A percentile compares a stretch with the other conserved stretches of the same genome.
Conservation (phyloP, 2,113 vertebrate species). For the Istiophorus platypterus region DNA sequence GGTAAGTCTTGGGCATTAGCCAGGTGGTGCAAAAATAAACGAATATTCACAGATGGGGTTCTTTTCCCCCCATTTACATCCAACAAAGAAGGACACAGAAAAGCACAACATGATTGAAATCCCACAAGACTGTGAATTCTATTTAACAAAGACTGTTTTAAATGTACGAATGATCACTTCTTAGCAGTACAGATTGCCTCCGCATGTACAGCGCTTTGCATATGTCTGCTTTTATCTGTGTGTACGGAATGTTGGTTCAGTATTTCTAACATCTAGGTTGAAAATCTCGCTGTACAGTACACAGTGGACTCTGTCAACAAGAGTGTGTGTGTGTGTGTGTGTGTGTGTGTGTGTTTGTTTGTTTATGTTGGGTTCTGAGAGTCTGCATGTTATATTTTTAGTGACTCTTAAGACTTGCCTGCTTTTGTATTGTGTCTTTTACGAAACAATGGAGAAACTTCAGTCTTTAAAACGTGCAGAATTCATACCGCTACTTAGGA, state of each 20-base stretch:
- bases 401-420: slow-evolving; percentile 48
- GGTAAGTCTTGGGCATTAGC: background rate
- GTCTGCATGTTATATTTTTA: slow-evolving; percentile 59
- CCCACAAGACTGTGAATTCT: slow-evolving; percentile 60
- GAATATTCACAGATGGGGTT: background rate
- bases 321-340: background rate
- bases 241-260: background rate
- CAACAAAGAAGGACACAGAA: slow-evolving; percentile 12
- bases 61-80: background rate
- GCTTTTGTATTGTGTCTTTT: slow-evolving; percentile 72
- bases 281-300: background rate
- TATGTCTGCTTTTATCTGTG: slow-evolving; percentile 3
- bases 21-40: too few species aligned
- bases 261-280: background rate
- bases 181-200: slow-evolving; percentile 24
- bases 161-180: slow-evolving; percentile 26
- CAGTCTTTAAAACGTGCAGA: slow-evolving; percentile 46
- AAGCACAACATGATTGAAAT: slow-evolving; percentile 33
- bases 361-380: slow-evolving; percentile 13
- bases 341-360: background rate
- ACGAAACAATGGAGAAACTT: slow-evolving; percentile 51
- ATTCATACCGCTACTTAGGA: slow-evolving; percentile 51
- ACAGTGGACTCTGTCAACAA: background rate
- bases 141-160: slow-evolving; percentile 34
- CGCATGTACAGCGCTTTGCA: slow-evolving; percentile 27